Percentiles rank a stretch among this genome's conserved stretches.
phyloP scores from a whole-genome alignment of 2,888 invertebrate species.

The Archaeoteleia sp. region DNA sequence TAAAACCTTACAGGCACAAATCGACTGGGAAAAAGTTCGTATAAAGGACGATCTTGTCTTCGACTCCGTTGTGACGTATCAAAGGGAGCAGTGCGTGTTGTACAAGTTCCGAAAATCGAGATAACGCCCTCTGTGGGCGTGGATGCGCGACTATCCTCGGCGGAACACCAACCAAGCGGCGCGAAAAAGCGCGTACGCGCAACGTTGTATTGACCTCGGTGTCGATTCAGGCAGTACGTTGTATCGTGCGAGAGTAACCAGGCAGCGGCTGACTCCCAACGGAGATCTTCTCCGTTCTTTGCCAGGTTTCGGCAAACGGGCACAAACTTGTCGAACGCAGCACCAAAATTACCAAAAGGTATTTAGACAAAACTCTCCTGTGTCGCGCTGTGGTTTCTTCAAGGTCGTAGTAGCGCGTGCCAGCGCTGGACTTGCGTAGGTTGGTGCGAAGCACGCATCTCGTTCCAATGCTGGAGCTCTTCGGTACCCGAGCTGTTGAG shows the following conservation, averaged over 20 bases:
- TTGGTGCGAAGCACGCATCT: conserved; percentile 88
- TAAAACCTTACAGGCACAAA: conserved; percentile 44
- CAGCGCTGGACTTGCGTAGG: conserved; percentile 95
- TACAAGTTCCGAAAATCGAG: conserved; percentile 4
- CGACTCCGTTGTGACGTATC: conserved; percentile 59
- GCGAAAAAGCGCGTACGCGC: conserved; percentile 51
- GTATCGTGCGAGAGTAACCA: conserved; percentile 49
- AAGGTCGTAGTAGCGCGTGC: conserved; percentile 87
- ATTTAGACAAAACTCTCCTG: conserved; percentile 22
- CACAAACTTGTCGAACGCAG: conserved; percentile 19
- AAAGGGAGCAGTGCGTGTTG: conserved; percentile 50
- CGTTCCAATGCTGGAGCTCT: conserved; percentile 94
- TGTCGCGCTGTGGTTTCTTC: conserved; percentile 56
- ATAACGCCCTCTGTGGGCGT: conserved; percentile 2
- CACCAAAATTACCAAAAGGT: conserved; percentile 29
- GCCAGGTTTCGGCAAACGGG: conserved; percentile 11
- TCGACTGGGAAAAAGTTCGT: conserved; percentile 7
- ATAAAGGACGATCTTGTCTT: conserved; percentile 16
- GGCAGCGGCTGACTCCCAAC: background rate
- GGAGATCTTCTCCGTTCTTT: conserved; percentile 17
- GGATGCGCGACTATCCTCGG: too few species aligned
- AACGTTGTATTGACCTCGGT: conserved; percentile 65
- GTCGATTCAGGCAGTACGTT: conserved; percentile 64
- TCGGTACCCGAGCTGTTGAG: conserved; percentile 94
- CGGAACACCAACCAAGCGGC: too few species aligned